Conservation (phyloP, 2,113 vertebrate genomes). For the Poeciliopsis occidentalis region DNA sequence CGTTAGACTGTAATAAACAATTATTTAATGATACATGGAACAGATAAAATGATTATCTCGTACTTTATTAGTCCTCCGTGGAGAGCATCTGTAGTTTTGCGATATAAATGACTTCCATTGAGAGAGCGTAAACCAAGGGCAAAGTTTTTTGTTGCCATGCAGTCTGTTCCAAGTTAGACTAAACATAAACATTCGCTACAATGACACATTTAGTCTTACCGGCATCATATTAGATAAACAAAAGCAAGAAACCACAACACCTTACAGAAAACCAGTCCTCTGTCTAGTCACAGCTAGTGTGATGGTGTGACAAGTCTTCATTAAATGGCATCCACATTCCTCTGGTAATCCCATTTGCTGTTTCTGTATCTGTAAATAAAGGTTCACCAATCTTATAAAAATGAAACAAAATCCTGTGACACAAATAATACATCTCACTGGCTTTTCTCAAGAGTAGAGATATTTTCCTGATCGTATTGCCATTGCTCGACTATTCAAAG, state of each 20-base stretch:
- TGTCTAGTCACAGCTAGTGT: background rate
- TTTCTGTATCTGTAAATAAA: background rate
- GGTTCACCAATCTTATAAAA: background rate
- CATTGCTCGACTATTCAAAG: background rate
- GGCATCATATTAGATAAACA: conserved; percentile 35
- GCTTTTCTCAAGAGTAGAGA: background rate
- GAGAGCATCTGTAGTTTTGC: conserved; percentile 42
- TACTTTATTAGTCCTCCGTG: conserved; percentile 44
- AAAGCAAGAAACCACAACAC: conserved; percentile 19
- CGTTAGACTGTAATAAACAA: conserved; percentile 51
- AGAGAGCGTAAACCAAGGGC: conserved; percentile 18
- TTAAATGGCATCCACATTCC: background rate
- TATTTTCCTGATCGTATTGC: background rate
- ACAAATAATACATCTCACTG: background rate
- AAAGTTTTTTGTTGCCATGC: conserved; percentile 16
- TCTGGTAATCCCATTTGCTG: background rate
- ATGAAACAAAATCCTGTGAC: background rate
- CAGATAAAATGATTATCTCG: conserved; percentile 59
- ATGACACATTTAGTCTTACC: conserved; percentile 26
- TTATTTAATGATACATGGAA: conserved; percentile 47
- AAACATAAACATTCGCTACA: conserved; percentile 27
- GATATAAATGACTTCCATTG: conserved; percentile 16
- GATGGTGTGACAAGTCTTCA: conserved; percentile 2
- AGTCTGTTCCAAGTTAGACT: conserved; percentile 40
- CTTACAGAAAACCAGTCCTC: conserved; percentile 3